Conservation (phyloP, 2,888 invertebrate species). For the Brachylomia viminalis region DNA sequence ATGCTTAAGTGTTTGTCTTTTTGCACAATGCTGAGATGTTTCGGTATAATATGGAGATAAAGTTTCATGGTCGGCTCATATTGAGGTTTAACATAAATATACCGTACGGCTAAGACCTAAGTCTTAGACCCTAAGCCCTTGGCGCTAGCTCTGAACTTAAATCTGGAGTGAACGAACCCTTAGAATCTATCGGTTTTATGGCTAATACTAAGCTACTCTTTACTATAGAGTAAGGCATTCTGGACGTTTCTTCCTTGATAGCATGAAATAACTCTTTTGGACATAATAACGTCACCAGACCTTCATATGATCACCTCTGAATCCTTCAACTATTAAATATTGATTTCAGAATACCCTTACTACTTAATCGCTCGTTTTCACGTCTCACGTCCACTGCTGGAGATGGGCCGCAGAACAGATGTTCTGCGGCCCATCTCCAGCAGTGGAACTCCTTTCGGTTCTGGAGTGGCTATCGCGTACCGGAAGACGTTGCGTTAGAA, state of each 20-base stretch:
- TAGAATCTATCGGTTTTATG: conserved; percentile 18
- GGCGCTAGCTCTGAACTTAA: conserved; percentile 10
- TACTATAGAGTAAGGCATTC: neutral
- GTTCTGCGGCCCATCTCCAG: too few species aligned
- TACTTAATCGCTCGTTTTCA: neutral
- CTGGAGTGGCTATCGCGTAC: too few species aligned
- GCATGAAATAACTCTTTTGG: neutral
- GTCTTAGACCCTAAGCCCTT: conserved; percentile 25
- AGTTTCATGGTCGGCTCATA: conserved; percentile 54
- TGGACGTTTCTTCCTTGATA: neutral
- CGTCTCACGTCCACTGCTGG: too few species aligned
- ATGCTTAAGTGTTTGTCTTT: conserved; percentile 45
- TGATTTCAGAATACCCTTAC: neutral
- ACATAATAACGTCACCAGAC: neutral
- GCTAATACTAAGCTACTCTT: neutral
- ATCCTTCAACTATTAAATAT: neutral
- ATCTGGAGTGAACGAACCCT: conserved; percentile 20
- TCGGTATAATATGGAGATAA: conserved; percentile 63
- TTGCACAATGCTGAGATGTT: conserved; percentile 36
- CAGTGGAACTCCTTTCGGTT: too few species aligned
- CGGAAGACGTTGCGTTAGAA: too few species aligned
- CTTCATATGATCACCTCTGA: neutral
- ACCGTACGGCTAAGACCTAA: conserved; percentile 26
- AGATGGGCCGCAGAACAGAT: too few species aligned
- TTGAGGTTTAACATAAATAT: conserved; percentile 61